A percentile compares a stretch with the other conserved stretches of the same genome.
These are phyloP conservation scores for Deroptyus accipitrinus DNA, from an alignment of 2,113 vertebrate genomes.

Conservation along the genomic window DNA sequence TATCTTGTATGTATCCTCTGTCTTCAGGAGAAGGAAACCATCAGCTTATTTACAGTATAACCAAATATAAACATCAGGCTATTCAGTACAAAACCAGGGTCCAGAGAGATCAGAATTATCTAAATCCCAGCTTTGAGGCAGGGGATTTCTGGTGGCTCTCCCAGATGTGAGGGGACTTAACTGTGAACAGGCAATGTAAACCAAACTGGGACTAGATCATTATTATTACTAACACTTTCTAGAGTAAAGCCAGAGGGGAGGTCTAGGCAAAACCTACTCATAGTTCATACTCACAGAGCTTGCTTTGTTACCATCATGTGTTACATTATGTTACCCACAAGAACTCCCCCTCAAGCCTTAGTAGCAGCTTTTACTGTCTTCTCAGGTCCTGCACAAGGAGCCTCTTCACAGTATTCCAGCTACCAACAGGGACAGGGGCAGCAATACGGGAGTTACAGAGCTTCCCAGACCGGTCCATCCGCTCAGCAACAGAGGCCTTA, in stretches of 20 bases:
- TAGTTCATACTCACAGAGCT: not conserved
- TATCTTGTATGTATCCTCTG: not conserved
- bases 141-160: not conserved
- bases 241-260: not conserved
- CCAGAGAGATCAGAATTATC: not conserved
- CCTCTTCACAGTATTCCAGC: constrained; percentile 89
- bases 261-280: not conserved
- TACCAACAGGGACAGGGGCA: constrained; percentile 93
- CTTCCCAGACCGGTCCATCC: constrained; percentile 84
- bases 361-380: not conserved
- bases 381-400: constrained; percentile 84
- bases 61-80: not conserved
- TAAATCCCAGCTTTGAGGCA: not conserved
- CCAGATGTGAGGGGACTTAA: not conserved
- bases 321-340: not conserved
- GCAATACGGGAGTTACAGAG: constrained; percentile 88
- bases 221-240: not conserved
- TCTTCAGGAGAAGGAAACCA: not conserved
- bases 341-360: not conserved
- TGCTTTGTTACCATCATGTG: not conserved
- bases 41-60: not conserved
- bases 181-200: not conserved
- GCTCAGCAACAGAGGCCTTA: constrained; percentile 90
- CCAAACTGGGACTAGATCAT: not conserved
- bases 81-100: not conserved